Base-by-base conservation (phyloP, 2,113 vertebrate genomes). In the Oncorhynchus keta region DNA sequence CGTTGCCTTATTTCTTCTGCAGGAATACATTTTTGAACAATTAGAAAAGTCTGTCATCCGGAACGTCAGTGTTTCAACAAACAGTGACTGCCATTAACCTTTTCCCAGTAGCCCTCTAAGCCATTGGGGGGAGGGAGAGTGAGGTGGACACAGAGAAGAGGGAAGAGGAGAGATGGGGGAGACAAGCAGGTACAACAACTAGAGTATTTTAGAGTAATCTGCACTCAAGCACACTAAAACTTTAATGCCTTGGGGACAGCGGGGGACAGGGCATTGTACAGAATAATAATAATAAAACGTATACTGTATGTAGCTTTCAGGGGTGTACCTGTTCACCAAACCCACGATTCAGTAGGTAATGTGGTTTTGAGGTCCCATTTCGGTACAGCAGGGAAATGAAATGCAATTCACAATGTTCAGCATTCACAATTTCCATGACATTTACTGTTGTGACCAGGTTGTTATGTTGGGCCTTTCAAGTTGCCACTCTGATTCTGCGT, bases 1-100 rank as follows among this genome's bases (percentile, higher is more conserved):
- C 80, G 82, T 51, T 75, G 59, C 80, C 75, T 57, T 79, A 30
- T 49, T 73, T 82, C 61, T 72, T 71, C 75, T 81, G 67, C 59
- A 57, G 78, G 66, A 90, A 90, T 86, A 74, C 14, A 76, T 77
- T 86, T 81, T 83, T 67, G 12, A 85, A 89, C 80, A 90, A 90
- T 90, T 91, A 90, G 74, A 73, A 79, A 89, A 88, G 72, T 84
- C 90, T 68, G 76, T 87, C 90, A 87, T 76, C 83, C 88, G 90
- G 86, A 92, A 91, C 90, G 67, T 83, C 79, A 73, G 69, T 75
- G 85, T 87, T 88, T 88, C 73, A 76, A 5, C 51, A 0, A 55
- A 80, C 78, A 68, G 79, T 79, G 78, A 72, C 85, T 78, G 65
- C 64, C 18, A 30, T 59, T 83, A 84, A 91, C 87, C 86, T 90